Evolutionary conservation across 2,113 vertebrate genomes (phyloP), one percentile per base, ranked within the genome.

Genomic region (Ariopsis seemanni): DNA sequence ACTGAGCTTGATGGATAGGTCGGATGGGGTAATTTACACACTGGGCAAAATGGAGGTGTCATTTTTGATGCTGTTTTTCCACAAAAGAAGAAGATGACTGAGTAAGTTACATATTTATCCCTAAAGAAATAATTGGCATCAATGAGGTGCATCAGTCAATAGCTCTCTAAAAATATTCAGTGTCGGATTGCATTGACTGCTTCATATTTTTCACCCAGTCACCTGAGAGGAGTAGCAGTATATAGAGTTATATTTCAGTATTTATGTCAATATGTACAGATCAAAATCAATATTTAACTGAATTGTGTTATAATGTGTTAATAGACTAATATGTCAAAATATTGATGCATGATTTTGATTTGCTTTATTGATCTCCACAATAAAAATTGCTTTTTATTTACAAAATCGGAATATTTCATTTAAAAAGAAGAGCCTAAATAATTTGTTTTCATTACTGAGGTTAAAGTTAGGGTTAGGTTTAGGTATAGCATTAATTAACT

Each of bases 111-210:
- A 93, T 92, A 94, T 92, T 88, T 88, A 93, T 92, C 82, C 85
- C 86, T 88, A 89, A 90, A 93, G 92, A 92, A 90, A 91, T 94
- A 94, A 94, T 95, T 93, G 91, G 88, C 93, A 91, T 94, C 92
- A 92, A 92, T 91, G 93, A 92, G 91, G 88, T 84, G 81, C 90
- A 95, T 94, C 93, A 92, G 91, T 95, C 93, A 93, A 94, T 93
- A 92, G 86, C 79, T 72, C 91, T 93, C 87, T 71, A 86, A 89
- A 95, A 92, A 92, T 67, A 89, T 83, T 89, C 72, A n/a, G 17
- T 57, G 74, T 93, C 90, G 87, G 75, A 83, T 86, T 63, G 69
- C 60, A 67, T 85, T 82, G 78, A 48, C 84, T 55, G 65, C 83
- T 92, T 92, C 88, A 92, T 42, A 34, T 93, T 93, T 94, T 87